Evolutionary conservation across 1,140 invertebrate species (phyloP), one percentile per base, ranked within the genome.

Genomic region (Carposina sasakii): DNA sequence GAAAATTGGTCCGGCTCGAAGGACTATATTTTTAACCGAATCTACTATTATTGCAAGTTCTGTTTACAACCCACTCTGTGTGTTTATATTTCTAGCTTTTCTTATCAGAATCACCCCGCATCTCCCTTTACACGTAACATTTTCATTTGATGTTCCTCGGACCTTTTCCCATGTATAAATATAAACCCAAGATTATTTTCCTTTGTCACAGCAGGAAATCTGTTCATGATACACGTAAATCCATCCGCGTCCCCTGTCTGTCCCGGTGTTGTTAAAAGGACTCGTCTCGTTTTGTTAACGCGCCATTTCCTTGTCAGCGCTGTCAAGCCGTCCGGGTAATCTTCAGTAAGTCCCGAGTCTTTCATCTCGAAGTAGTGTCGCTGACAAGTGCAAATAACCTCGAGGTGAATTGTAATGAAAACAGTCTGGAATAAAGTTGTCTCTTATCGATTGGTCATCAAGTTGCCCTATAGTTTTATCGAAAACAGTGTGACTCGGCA

Each of bases 151-250:
- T 53, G 41, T 28, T 39, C 9, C 13, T 48, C 46, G 16, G 42
- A 54, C 41, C 41, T 52, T 36, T 48, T 48, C 41, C 48, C 48
- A 52, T 60, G 53, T 52, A 67, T 62, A 63, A 61, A 67, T 66
- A 58, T 64, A 63, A 63, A 60, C 54, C 60, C 50, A 39, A 64
- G 54, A 65, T 67, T 65, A 69, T 65, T 72, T 72, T 67, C 69
- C 62, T 75, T 74, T 71, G 68, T 76, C 62, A 67, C 61, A 67
- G 62, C 63, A 67, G 68, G 72, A 76, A 78, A 74, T 74, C 70
- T 76, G 72, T 74, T 71, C 65, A 59, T 76, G 74, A 77, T 77
- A 74, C 65, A 57, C 63, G 67, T 74, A 70, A 78, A 76, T 78
- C 75, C 72, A 52, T 68, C 66, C 54, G 53, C 61, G 69, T 73